Base-by-base conservation (phyloP, 2,797 vertebrate species). In the Chaetophractus vellerosus region DNA sequence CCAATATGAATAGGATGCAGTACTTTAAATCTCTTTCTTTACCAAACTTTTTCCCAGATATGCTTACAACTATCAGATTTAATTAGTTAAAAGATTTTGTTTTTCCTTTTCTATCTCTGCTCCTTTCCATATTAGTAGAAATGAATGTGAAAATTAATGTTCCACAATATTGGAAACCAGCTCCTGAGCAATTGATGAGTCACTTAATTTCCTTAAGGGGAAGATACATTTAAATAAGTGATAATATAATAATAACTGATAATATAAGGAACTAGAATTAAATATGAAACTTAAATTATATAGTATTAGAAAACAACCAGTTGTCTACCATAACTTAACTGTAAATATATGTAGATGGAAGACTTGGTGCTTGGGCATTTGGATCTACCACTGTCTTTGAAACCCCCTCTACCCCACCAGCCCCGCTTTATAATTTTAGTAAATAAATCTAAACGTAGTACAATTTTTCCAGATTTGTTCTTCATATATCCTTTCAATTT, bases 141-240 rank as follows among this genome's bases (percentile, higher is more conserved):
- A 76, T 24, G 33, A 87, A 91, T 57, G 41, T 93, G 2, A 26
- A 94, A 93, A n/a, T 71, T 5, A 79, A 26, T 96, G 80, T 74
- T 90, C 14, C 8, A 63, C 21, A 90, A 2, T 83, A 50, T 92
- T 93, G 9, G 80, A 94, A 91, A 85, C 28, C 7, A 64, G 0
- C 78, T 79, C 38, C 19, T 82, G 52, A 68, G 9, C 80, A 57
- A 89, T 66, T 84, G 48, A 83, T n/a, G 15, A 74, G 82, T 88
- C 19, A 88, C 38, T 83, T 91, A 75, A 41, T 93, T 96, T 83
- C 9, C 69, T 9, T 86, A 81, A 88, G 45, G 2, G 23, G 2
- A 91, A 88, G 48, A 80, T 91, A 9, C 18, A 80, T 78, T 86
- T 89, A 88, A 91, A 81, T 96, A 76, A 82, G 48, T 94, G 79